Base-by-base conservation (phyloP, 2,113 vertebrate species). In the Colaptes auratus region DNA sequence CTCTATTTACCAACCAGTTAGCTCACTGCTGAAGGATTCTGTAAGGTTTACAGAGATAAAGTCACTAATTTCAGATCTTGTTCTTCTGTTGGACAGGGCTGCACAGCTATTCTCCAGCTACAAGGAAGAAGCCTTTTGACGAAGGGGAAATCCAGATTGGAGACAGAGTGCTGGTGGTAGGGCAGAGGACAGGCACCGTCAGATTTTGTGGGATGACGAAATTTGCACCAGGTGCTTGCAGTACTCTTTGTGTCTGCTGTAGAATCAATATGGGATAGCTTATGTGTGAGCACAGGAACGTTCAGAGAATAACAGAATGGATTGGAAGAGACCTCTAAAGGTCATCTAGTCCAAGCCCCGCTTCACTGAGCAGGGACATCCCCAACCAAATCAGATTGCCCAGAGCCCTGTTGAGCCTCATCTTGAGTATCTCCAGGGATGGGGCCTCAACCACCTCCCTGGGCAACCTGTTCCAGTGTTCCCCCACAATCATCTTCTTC, bases 161-260 rank as follows among this genome's bases (percentile, higher is more conserved):
- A 80, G 99, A 99, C 42, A 97, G 98, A 50, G 99, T 99, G 28
- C 93, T 99, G 91, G 99, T 99, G 87, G 99, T 99, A 8, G 99
- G 99, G 76, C 99, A 99, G 97, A 99, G 99, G 79, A 98, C 98
- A 5, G 99, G 99, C 20, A 98, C 98, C 12, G 98, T 99, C 53
- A 98, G 98, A 46, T 99, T 99, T 96, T 98, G 96, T 53, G 99
- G 99, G 75, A 98, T 97, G 39, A 99, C 99, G 55, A 98, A 96
- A 96, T 99, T 99, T 95, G 99, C 99, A 90, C 98, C 99, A 98
- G 99, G 99, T 99, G 95, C 80, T 75, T 74, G 70, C 31, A 58
- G 5, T 66, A 9, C 4, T 80, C 65, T 15, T 48, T 52, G 15
- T 39, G 6, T 46, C 3, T 21, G 4, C 44, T 50, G 16, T 67